Evolutionary conservation across 2,113 vertebrate species (phyloP), one percentile per base, ranked within the genome.

Genomic region (Otis tarda): DNA sequence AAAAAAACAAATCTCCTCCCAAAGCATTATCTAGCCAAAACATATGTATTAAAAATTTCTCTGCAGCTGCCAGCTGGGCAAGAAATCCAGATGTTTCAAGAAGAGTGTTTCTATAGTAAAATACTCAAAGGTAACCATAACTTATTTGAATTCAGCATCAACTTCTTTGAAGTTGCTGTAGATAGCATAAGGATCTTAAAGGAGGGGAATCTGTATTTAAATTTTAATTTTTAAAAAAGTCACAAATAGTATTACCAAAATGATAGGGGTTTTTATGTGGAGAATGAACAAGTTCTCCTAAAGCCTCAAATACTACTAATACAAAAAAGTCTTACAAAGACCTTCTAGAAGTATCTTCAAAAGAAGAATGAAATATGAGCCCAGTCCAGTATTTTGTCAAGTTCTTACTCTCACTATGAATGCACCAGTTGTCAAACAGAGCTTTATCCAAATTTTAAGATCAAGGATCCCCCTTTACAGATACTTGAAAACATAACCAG

Each of bases 251-350:
- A 60, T 60, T 30, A 67, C 25, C 56, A 27, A 67, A 82, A 71
- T 3, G 0, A 28, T 14, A 56, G 6, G 5, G 10, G 0, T 2
- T 41, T 55, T 73, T 7, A 61, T 21, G 19, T 49, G 27, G 52
- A 55, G 14, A 64, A 85, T 13, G 5, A 60, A 33, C 6, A 59
- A 27, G 11, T 13, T 19, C 37, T 76, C 67, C 53, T 37, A 30
- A 85, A 74, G 49, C n/a, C 12, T 59, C 19, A 60, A 27, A 16
- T 45, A 67, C 20, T 28, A 59, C 7, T 53, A 83, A 59, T 10
- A 68, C 9, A 25, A 43, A 65, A 35, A 20, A 12, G 6, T 53
- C 39, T 57, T 35, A 49, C 28, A 59, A 43, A 21, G 6, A 31
- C 17, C 4, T 61, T 79, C 61, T 79, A 68, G 31, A 79, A 89